These are phyloP conservation scores for Druon quercuslanigerum DNA, from an alignment of 1,140 invertebrate species.

Conservation along the genomic window DNA sequence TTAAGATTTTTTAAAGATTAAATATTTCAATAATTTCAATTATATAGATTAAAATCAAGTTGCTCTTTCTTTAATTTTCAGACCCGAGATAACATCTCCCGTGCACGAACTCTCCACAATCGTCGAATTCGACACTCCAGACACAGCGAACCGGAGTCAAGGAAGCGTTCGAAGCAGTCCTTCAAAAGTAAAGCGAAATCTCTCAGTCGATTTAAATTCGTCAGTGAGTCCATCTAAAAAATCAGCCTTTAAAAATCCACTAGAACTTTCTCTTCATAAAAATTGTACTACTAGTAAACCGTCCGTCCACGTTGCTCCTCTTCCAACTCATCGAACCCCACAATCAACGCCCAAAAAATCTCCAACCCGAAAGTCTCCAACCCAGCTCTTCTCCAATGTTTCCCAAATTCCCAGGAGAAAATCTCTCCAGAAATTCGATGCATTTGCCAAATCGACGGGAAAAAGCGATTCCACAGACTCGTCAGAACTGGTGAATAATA, in stretches of 20 bases:
- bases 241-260: constrained; percentile 15
- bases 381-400: background rate
- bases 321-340: constrained; percentile 41
- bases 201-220: constrained; percentile 25
- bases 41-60: too few relatives aligned
- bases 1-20: too few relatives aligned
- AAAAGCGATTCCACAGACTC: background rate
- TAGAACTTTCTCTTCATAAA: background rate
- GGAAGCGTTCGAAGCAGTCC: constrained; percentile 48
- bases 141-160: constrained; percentile 65
- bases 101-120: constrained; percentile 81
- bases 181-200: constrained; percentile 35
- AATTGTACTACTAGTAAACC: constrained; percentile 44
- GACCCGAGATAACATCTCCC: constrained; percentile 56
- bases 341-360: constrained; percentile 34
- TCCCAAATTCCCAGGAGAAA: background rate
- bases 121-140: constrained; percentile 79
- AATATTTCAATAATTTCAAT: too few relatives aligned
- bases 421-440: background rate
- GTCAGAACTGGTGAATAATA: constrained; percentile 9
- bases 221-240: constrained; percentile 41
- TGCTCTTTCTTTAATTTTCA: constrained; percentile 41
- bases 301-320: constrained; percentile 50
- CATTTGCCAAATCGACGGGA: background rate
- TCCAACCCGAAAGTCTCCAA: constrained; percentile 2